Conservation (phyloP, 2,888 invertebrate genomes). For the Euzetes globulus region DNA sequence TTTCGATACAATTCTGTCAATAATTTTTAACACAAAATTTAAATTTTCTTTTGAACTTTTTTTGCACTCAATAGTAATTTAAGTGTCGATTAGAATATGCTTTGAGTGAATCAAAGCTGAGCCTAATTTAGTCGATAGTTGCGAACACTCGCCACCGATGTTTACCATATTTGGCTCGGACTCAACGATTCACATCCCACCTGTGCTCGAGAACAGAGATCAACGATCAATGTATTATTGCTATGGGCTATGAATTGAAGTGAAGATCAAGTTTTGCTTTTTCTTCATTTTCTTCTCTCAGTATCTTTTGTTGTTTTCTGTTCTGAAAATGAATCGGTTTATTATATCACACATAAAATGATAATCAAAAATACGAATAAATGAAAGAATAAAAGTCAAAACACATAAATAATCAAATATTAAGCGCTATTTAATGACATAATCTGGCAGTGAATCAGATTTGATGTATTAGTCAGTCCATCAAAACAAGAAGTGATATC, state of each 20-base stretch:
- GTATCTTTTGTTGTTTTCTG: neutral
- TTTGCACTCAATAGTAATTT: neutral
- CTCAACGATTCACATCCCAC: conserved; percentile 24
- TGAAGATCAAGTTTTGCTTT: conserved; percentile 27
- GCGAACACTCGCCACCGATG: conserved; percentile 2
- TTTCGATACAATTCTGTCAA: too few species aligned
- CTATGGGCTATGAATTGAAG: conserved; percentile 27
- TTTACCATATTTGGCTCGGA: conserved; percentile 19
- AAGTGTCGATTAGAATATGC: neutral
- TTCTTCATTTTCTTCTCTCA: neutral
- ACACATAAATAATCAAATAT: conserved; percentile 18
- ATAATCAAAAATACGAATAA: neutral
- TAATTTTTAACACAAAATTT: too few species aligned
- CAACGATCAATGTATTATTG: conserved; percentile 29
- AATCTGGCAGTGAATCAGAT: neutral
- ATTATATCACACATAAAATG: conserved; percentile 2
- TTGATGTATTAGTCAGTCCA: neutral
- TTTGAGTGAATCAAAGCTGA: neutral
- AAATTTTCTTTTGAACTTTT: too few species aligned
- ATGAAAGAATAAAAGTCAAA: neutral
- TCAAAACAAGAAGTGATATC: neutral
- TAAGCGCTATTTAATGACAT: neutral
- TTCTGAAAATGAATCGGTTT: neutral
- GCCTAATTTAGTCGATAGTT: conserved; percentile 22
- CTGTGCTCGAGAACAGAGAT: neutral